A percentile compares a stretch with the other conserved stretches of the same genome.
Conservation (phyloP, 2,113 vertebrate species). For the Platysternon megacephalum region DNA sequence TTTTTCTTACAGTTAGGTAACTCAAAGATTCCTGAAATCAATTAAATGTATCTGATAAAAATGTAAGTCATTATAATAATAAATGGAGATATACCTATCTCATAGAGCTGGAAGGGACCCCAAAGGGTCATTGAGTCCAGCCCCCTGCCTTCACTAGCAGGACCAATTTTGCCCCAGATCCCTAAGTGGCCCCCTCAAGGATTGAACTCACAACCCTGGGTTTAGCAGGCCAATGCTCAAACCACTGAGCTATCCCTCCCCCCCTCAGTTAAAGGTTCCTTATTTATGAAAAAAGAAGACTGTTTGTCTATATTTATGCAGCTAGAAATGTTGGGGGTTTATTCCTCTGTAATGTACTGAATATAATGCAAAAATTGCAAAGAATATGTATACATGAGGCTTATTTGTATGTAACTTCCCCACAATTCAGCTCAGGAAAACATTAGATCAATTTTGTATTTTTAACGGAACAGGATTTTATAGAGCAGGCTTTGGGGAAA, state of each 20-base stretch:
- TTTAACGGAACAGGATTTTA: not conserved
- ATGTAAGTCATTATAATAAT: no score
- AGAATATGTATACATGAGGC: not conserved
- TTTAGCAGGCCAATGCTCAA: no score
- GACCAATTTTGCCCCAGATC: no score
- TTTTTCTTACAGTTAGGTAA: no score
- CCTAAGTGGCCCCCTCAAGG: no score
- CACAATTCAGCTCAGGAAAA: fast-evolving
- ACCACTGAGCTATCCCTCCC: no score
- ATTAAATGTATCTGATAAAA: not conserved
- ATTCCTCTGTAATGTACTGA: not conserved
- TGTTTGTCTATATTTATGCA: not conserved
- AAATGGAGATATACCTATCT: no score
- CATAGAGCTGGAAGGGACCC: no score
- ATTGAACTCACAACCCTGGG: no score
- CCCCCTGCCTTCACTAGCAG: no score
- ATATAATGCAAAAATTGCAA: not conserved
- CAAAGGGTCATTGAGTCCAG: no score
- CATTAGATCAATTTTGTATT: not conserved
- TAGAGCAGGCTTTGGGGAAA: not conserved
- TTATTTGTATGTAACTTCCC: not conserved
- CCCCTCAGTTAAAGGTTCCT: not conserved
- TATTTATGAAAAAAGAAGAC: not conserved
- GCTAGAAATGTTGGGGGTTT: not conserved
- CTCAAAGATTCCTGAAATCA: no score